A percentile compares a stretch with the other conserved stretches of the same genome.
These are phyloP conservation scores for Deroplatys truncata DNA, from an alignment of 2,888 invertebrate species.

Conservation along the genomic window DNA sequence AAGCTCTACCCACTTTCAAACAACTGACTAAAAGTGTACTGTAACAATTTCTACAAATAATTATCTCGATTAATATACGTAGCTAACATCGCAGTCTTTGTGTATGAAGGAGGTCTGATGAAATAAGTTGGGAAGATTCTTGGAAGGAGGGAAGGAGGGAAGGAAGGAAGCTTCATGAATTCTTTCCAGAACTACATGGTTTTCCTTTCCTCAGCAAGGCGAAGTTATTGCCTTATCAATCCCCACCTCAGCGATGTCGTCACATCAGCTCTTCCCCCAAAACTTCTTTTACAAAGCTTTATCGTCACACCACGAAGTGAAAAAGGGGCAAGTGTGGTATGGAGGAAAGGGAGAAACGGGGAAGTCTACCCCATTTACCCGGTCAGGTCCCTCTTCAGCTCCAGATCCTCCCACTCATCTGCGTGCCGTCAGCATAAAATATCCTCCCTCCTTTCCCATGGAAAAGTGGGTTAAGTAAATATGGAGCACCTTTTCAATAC, in stretches of 20 bases:
- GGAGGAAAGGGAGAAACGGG: no score
- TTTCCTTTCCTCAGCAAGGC: neutral
- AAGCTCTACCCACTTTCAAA: no score
- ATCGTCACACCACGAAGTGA: neutral
- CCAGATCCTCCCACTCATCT: neutral
- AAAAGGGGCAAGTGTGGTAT: neutral
- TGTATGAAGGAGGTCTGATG: no score
- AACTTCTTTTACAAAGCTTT: neutral
- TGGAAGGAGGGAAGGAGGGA: no score
- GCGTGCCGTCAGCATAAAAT: neutral
- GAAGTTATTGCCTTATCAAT: neutral
- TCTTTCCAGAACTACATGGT: neutral
- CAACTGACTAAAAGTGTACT: no score
- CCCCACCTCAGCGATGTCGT: neutral
- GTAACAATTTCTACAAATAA: no score
- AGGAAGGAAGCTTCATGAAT: neutral
- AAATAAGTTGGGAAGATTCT: no score
- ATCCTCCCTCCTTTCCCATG: neutral
- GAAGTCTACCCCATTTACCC: neutral
- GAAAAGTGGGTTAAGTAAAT: neutral
- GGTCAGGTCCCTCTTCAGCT: neutral
- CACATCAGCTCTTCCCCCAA: neutral
- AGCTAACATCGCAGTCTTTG: no score
- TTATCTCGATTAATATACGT: no score
- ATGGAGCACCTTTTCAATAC: neutral